These are phyloP conservation scores for Stegostoma tigrinum DNA, from an alignment of 2,113 vertebrate species.

Conservation along the genomic window DNA sequence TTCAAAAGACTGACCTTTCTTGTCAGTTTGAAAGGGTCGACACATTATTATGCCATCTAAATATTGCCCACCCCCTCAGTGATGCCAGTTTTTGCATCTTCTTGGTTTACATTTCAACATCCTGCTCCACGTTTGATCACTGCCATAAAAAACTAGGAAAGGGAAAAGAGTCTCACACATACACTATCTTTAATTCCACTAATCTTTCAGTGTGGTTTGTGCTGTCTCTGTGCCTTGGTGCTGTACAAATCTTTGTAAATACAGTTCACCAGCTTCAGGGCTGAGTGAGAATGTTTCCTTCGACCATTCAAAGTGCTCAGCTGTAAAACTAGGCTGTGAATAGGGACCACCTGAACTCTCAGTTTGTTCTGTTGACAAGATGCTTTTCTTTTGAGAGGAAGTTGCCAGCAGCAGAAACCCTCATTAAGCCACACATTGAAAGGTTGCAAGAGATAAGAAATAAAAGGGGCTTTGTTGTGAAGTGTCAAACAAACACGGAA, in stretches of 20 bases:
- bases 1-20: neutral
- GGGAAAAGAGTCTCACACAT: neutral
- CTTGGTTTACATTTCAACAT: neutral
- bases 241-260: neutral
- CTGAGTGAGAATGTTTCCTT: slow-evolving; percentile 3
- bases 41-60: neutral
- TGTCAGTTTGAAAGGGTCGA: neutral
- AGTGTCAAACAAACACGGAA: slow-evolving; percentile 4
- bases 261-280: neutral
- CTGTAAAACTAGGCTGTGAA: slow-evolving; percentile 11
- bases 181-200: neutral
- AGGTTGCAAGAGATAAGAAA: neutral
- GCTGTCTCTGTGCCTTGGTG: neutral
- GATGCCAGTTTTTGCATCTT: neutral
- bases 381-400: neutral
- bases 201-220: neutral
- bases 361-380: neutral
- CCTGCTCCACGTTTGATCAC: neutral
- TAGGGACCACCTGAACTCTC: slow-evolving; percentile 26
- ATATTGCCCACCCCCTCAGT: neutral
- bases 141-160: neutral
- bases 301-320: neutral
- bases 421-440: neutral
- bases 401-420: neutral
- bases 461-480: neutral